phyloP scores from a whole-genome alignment of 92 coral and sea anemone genomes.

The Plumapathes pennacea region DNA sequence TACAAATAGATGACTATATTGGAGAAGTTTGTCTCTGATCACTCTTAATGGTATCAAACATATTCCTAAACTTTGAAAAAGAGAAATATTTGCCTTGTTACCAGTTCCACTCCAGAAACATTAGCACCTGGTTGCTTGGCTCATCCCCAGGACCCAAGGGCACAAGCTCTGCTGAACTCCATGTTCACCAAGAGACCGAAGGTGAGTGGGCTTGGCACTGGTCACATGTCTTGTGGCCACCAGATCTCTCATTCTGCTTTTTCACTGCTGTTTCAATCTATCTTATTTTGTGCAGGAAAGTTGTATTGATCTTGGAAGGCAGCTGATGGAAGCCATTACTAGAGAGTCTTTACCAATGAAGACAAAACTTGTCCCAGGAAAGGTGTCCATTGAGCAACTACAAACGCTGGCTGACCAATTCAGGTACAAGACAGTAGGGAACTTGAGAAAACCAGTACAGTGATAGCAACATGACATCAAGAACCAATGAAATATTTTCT shows the following conservation, averaged over 20 bases:
- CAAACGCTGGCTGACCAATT: conserved; percentile 72
- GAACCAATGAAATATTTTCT: no score
- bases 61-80: no score
- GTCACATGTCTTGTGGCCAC: neutral
- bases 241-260: neutral
- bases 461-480: no score
- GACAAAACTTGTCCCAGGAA: conserved; percentile 49
- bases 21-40: no score
- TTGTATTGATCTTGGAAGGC: conserved; percentile 65
- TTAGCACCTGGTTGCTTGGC: conserved; percentile 95
- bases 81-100: neutral
- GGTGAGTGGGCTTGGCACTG: conserved; percentile 32
- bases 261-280: neutral
- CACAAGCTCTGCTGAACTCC: conserved; percentile 77
- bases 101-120: conserved; percentile 70
- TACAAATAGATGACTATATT: no score
- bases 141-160: conserved; percentile 65
- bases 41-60: neutral
- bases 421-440: no score
- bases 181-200: conserved; percentile 85
- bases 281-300: conserved; percentile 43
- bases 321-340: conserved; percentile 60
- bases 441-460: no score
- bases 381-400: conserved; percentile 69
- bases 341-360: conserved; percentile 59